Conservation (phyloP, 1,140 invertebrate genomes). For the Leucophenga varia region DNA sequence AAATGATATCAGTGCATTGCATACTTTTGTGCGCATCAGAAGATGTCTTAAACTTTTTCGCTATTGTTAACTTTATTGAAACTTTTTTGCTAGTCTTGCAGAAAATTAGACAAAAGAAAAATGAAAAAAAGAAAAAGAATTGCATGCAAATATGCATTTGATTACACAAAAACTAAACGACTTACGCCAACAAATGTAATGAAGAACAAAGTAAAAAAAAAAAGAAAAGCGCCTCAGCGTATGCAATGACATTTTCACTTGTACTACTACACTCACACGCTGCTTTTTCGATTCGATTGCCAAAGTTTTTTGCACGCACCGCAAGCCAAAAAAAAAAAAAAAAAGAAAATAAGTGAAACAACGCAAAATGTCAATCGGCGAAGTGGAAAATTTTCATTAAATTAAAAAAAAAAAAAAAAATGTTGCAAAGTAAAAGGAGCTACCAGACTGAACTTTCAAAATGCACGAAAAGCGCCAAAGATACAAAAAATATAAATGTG, state of each 20-base stretch:
- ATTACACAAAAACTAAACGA: constrained; percentile 36
- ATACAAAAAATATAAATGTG: constrained; percentile 42
- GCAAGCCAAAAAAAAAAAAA: constrained; percentile 30
- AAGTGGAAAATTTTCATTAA: constrained; percentile 56
- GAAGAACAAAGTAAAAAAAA: constrained; percentile 19
- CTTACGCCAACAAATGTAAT: constrained; percentile 45
- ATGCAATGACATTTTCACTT: constrained; percentile 45
- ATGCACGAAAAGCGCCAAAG: too few relatives aligned
- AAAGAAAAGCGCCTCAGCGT: constrained; percentile 15
- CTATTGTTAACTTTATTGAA: too few relatives aligned
- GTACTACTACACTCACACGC: constrained; percentile 33
- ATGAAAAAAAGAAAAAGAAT: neutral
- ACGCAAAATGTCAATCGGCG: constrained; percentile 54
- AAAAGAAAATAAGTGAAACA: constrained; percentile 8
- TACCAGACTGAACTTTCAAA: too few relatives aligned
- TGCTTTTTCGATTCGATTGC: neutral
- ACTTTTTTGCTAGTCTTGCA: constrained; percentile 51
- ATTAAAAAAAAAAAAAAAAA: too few relatives aligned
- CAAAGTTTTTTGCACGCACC: constrained; percentile 20
- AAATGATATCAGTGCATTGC: constrained; percentile 26
- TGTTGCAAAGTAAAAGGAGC: too few relatives aligned
- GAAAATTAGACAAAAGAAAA: constrained; percentile 49
- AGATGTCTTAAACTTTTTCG: constrained; percentile 42
- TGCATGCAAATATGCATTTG: constrained; percentile 53
- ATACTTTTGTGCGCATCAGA: constrained; percentile 29